Evolutionary conservation across 53 echinoderm and acorn worm genomes (phyloP).

Genomic region (Holothuria scabra): DNA sequence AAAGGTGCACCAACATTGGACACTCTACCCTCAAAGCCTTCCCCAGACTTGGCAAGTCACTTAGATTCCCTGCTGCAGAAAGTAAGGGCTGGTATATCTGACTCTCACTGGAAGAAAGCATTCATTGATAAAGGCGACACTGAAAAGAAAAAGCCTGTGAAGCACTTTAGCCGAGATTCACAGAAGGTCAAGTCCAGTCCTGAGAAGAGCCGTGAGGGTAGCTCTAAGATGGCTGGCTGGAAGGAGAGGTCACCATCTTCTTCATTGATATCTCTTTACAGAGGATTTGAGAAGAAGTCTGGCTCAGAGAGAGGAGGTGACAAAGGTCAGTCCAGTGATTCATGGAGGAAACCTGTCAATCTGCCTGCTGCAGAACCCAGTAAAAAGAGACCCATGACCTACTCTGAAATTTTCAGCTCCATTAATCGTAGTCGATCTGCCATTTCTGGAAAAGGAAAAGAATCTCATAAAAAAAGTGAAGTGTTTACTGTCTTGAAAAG

Average conservation of each 20-base stretch:
- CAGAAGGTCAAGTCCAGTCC: not conserved
- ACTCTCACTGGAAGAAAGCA: not conserved
- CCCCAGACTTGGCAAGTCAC: slow-evolving; percentile 11
- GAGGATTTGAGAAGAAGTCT: not conserved
- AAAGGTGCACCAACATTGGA: not conserved
- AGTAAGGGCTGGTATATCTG: slow-evolving; percentile 19
- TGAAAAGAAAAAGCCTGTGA: not conserved
- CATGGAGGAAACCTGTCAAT: not conserved
- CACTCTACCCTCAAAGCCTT: not conserved
- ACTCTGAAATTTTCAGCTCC: slow-evolving; percentile 11
- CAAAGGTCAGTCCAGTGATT: not conserved
- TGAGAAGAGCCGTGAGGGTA: not conserved
- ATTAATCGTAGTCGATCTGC: slow-evolving; percentile 9
- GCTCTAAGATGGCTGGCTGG: not conserved
- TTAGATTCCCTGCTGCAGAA: slow-evolving; percentile 31
- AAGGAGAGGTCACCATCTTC: too few relatives aligned
- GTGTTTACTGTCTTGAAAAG: not conserved
- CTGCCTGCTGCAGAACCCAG: not conserved
- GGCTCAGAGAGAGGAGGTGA: not conserved
- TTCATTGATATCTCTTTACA: not conserved
- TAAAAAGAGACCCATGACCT: not conserved
- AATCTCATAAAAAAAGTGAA: not conserved
- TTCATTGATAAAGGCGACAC: not conserved
- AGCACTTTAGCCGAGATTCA: too few relatives aligned
- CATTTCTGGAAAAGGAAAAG: not conserved